Evolutionary conservation across 2,113 vertebrate species (phyloP).

Genomic region (Gallinago undulata): DNA sequence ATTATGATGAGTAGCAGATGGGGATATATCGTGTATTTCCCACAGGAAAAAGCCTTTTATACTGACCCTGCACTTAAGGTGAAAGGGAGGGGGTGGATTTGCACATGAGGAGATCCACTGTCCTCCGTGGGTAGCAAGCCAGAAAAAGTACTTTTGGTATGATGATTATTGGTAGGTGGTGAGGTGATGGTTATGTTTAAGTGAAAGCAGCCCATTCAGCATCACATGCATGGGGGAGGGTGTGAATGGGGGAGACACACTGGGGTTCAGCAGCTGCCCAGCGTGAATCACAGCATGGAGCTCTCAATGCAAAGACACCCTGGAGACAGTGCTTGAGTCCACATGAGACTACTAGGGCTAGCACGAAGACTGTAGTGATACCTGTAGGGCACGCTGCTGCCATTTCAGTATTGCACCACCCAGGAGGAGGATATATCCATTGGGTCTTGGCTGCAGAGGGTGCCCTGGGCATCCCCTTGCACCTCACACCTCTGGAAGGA

Average conservation of each 20-base stretch:
- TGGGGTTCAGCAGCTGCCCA: neutral
- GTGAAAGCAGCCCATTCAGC: neutral
- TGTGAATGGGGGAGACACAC: neutral
- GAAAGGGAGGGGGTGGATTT: neutral
- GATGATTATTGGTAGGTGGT: neutral
- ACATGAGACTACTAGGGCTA: rapidly evolving
- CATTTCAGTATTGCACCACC: neutral
- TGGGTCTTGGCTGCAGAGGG: neutral
- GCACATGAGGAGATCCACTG: neutral
- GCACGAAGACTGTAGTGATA: neutral
- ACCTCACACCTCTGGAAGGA: neutral
- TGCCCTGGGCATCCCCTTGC: neutral
- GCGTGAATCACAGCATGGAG: neutral
- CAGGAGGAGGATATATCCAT: neutral
- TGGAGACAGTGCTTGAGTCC: neutral
- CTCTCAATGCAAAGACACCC: neutral
- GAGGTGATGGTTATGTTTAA: neutral
- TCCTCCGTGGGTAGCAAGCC: neutral
- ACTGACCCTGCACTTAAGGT: neutral
- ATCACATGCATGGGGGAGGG: rapidly evolving
- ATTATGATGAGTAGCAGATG: neutral
- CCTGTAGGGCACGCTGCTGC: neutral
- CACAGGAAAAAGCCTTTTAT: neutral
- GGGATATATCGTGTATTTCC: neutral
- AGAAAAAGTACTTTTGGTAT: neutral